Percentiles rank a stretch among this genome's conserved stretches.
These are phyloP conservation scores for Gadopsis marmoratus DNA, from an alignment of 2,797 vertebrate species.

Conservation along the genomic window DNA sequence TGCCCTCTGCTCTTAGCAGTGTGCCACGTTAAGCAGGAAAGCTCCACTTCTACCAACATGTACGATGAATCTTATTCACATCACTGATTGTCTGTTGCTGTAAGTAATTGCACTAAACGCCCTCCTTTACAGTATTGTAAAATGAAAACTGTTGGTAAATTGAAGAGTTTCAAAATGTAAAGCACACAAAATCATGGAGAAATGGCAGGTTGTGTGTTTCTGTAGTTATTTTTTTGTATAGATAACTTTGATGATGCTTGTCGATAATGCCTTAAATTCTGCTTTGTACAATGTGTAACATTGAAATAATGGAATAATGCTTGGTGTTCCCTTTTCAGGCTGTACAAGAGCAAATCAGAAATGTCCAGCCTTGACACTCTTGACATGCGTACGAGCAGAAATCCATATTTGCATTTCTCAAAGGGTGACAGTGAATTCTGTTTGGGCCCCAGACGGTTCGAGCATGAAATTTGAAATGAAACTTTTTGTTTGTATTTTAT, in stretches of 20 bases:
- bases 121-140: constrained; percentile 80
- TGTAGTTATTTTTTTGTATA: constrained; percentile 80
- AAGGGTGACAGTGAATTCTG: constrained; percentile 5
- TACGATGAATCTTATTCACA: constrained; percentile 55
- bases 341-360: constrained; percentile 53
- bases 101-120: constrained; percentile 87
- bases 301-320: constrained; percentile 55
- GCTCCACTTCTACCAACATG: constrained; percentile 46
- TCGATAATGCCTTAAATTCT: constrained; percentile 87
- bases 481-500: constrained; percentile 4
- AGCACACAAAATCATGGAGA: constrained; percentile 75
- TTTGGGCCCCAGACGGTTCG: constrained; percentile 15
- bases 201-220: constrained; percentile 71
- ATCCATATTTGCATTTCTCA: constrained; percentile 22
- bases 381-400: constrained; percentile 28
- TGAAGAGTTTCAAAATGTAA: constrained; percentile 76
- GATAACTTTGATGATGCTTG: constrained; percentile 82
- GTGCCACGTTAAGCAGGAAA: constrained; percentile 17
- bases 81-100: constrained; percentile 75
- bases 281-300: constrained; percentile 79
- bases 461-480: constrained; percentile 32
- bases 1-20: constrained; percentile 43
- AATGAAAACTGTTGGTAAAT: constrained; percentile 73
- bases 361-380: constrained; percentile 22
- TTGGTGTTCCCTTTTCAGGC: constrained; percentile 57